phyloP scores from a whole-genome alignment of 2,113 vertebrate genomes.

The Tachuris rubrigastra region DNA sequence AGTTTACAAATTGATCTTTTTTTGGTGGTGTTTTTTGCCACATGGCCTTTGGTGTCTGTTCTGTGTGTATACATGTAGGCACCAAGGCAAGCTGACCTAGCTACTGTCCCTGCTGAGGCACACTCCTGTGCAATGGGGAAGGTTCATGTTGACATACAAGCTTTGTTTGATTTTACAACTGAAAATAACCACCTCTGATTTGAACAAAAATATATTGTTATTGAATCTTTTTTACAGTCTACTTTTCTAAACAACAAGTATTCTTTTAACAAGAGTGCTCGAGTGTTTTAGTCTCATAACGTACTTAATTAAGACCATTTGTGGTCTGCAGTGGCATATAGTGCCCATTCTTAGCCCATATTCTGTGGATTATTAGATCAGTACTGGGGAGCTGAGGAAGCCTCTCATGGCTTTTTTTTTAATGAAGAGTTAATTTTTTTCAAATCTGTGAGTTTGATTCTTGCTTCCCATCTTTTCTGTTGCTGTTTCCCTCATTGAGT shows the following conservation, averaged over 20 bases:
- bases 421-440: neutral
- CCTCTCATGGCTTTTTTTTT: neutral
- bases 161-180: neutral
- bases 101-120: neutral
- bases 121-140: neutral
- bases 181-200: neutral
- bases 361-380: neutral
- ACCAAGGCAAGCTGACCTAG: neutral
- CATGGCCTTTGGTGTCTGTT: accelerated
- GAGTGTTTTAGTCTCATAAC: neutral
- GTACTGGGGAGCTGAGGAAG: neutral
- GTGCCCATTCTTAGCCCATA: neutral
- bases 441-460: neutral
- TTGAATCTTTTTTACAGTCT: neutral
- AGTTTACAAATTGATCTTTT: neutral
- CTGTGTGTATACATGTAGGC: accelerated
- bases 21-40: neutral
- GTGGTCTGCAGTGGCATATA: neutral
- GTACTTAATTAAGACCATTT: neutral
- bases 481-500: neutral
- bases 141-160: neutral
- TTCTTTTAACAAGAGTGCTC: neutral
- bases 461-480: neutral
- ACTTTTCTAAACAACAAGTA: neutral
- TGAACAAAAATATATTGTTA: neutral